Base-by-base conservation (phyloP, 2,888 invertebrate genomes). In the Acanthococcus lagerstroemiae region DNA sequence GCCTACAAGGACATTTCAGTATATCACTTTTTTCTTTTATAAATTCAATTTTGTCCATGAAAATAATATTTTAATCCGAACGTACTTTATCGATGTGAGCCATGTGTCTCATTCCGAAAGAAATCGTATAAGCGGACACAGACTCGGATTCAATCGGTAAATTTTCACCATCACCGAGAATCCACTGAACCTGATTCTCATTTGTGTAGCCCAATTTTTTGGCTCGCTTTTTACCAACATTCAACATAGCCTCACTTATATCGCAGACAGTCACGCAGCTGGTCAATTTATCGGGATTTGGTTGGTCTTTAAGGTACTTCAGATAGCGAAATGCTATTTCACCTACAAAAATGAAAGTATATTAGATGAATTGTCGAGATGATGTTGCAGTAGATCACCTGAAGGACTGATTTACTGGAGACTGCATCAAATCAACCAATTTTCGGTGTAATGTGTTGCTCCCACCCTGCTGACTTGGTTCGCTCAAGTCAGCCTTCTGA, bases 81-180 rank as follows among this genome's bases (percentile, higher is more conserved):
- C 15, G 1, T 3, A 52, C 95, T 82, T 88, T 86, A 66, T 95
- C 89, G 65, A 95, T 82, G 73, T 90, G 88, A 0, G 95, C 95
- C 71, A 92, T 90, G 79, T 99, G 99, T 72, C 99, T 79, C 70
- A 99, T 90, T 17, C 97, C 97, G 79, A 96, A 99, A 0, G 95
- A 95, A 72, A 99, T 94, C 2, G 97, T 96, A 75, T 95, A 99
- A 0, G 92, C 92, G 69, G 87, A 88, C 77, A 84, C 97, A 37
- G 82, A 80, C 48, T 90, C 85, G 70, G 85, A 84, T 0, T 83
- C 79, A 70, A 94, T 82, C 0, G 88, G 84, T 55, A 97, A 79
- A 66, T 82, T 76, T 77, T 99, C 96, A 0, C 96, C 99, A 78
- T 99, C 86, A 0, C 70, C 71, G 67, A 70, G 68, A 70, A 81